These are phyloP conservation scores for Crioceris asparagi DNA, from an alignment of 2,888 invertebrate genomes.

Conservation along the genomic window DNA sequence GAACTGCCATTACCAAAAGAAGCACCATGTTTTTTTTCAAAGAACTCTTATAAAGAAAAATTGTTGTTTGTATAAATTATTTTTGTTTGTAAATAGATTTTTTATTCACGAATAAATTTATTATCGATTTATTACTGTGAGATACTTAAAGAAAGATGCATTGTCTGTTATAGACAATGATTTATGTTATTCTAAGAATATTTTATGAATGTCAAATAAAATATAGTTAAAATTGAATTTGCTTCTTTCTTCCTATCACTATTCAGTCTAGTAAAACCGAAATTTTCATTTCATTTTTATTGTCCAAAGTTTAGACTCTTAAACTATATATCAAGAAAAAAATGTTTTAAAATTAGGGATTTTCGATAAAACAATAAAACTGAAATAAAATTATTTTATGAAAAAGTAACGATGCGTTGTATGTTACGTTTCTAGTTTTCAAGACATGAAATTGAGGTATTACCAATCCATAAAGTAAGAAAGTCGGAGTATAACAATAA, in stretches of 20 bases:
- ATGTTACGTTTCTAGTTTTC: no score
- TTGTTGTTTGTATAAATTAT: background rate
- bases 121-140: slow-evolving; percentile 3
- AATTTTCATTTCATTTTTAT: background rate
- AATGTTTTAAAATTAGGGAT: no score
- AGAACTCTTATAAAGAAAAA: background rate
- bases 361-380: no score
- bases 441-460: no score
- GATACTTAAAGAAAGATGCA: slow-evolving; percentile 5
- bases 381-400: no score
- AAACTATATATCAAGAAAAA: no score
- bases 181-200: slow-evolving; percentile 5
- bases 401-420: no score
- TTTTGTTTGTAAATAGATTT: slow-evolving; percentile 1
- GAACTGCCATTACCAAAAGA: background rate
- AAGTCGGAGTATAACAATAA: no score
- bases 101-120: no score
- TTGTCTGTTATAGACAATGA: slow-evolving; percentile 6
- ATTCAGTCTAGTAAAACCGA: background rate
- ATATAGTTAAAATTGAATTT: background rate
- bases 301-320: no score
- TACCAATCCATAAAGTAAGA: no score
- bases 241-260: background rate
- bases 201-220: slow-evolving; percentile 5
- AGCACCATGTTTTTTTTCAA: background rate